Percentiles rank a stretch among this genome's conserved stretches.
These are phyloP conservation scores for Stictocephala bisonia DNA, from an alignment of 2,888 invertebrate genomes.

Conservation along the genomic window DNA sequence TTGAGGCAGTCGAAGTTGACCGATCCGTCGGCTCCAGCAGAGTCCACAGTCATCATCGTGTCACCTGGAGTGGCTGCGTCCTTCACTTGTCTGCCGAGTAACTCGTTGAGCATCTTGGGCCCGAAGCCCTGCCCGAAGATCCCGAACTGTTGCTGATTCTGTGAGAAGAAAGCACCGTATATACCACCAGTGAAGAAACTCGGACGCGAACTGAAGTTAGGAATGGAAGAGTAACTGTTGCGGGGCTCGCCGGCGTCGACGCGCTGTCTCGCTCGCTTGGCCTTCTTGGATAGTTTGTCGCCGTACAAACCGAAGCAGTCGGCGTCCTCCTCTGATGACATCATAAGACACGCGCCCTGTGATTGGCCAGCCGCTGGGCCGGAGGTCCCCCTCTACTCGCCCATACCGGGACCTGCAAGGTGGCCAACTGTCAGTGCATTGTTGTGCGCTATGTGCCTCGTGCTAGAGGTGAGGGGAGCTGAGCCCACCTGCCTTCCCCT, in stretches of 20 bases:
- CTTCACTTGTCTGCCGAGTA: slow-evolving; percentile 84
- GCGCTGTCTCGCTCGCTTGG: slow-evolving; percentile 94
- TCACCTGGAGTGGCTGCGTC: slow-evolving; percentile 70
- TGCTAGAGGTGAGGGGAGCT: slow-evolving; percentile 38
- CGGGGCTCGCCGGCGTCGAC: slow-evolving; percentile 96
- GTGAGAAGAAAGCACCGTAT: slow-evolving; percentile 86
- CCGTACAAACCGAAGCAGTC: slow-evolving; percentile 93
- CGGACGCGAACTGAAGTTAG: slow-evolving; percentile 81
- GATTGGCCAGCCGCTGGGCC: slow-evolving; percentile 77
- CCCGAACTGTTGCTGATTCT: slow-evolving; percentile 80
- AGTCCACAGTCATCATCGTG: slow-evolving; percentile 66
- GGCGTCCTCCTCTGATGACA: slow-evolving; percentile 97
- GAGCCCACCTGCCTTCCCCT: slow-evolving; percentile 56
- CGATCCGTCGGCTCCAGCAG: slow-evolving; percentile 63
- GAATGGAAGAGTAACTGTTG: slow-evolving; percentile 89
- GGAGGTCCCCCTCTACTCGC: slow-evolving; percentile 57
- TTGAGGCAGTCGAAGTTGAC: slow-evolving; percentile 59
- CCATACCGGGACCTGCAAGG: slow-evolving; percentile 59
- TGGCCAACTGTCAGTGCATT: slow-evolving; percentile 58
- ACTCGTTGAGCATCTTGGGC: slow-evolving; percentile 92
- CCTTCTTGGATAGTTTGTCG: slow-evolving; percentile 92
- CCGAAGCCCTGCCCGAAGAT: slow-evolving; percentile 84
- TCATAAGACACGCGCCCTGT: slow-evolving; percentile 87
- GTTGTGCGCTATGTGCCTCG: slow-evolving; percentile 51
- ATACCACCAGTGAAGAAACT: slow-evolving; percentile 87